phyloP scores from a whole-genome alignment of 1,140 invertebrate genomes.

The Camponotus floridanus region DNA sequence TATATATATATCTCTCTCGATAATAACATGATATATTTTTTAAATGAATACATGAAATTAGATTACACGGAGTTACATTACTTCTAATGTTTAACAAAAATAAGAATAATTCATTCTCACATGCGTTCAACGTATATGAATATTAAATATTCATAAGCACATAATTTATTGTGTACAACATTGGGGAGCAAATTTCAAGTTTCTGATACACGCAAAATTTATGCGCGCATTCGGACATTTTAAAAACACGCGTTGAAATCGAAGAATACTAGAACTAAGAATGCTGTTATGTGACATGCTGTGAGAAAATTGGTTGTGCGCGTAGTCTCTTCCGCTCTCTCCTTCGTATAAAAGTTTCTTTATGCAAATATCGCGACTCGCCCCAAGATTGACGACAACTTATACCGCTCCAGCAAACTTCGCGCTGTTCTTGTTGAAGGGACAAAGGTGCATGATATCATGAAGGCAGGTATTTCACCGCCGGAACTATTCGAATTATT shows the following conservation, averaged over 20 bases:
- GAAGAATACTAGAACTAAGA: constrained; percentile 37
- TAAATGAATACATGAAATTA: background rate
- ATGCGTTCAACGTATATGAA: background rate
- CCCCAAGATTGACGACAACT: constrained; percentile 62
- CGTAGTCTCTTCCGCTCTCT: constrained; percentile 42
- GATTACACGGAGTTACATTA: background rate
- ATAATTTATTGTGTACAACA: constrained; percentile 42
- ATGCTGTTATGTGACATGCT: constrained; percentile 46
- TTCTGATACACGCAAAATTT: constrained; percentile 41
- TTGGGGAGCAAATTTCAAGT: constrained; percentile 36
- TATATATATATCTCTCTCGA: too few species aligned
- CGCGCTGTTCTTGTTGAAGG: constrained; percentile 51
- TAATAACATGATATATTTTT: constrained; percentile 1
- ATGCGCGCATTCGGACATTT: constrained; percentile 49
- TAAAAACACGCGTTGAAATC: constrained; percentile 42
- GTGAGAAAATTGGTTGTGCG: constrained; percentile 45
- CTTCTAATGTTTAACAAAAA: background rate
- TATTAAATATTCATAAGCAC: constrained; percentile 33
- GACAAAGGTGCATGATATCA: constrained; percentile 58
- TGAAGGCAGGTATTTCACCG: constrained; percentile 51
- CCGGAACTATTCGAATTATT: constrained; percentile 60
- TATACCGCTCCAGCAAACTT: constrained; percentile 55
- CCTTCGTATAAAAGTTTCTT: constrained; percentile 55
- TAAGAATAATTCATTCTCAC: background rate
- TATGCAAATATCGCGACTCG: constrained; percentile 60